Percentiles rank a stretch among this genome's conserved stretches.
Conservation (phyloP, 2,113 vertebrate genomes). For the Periophthalmodon schlosseri region DNA sequence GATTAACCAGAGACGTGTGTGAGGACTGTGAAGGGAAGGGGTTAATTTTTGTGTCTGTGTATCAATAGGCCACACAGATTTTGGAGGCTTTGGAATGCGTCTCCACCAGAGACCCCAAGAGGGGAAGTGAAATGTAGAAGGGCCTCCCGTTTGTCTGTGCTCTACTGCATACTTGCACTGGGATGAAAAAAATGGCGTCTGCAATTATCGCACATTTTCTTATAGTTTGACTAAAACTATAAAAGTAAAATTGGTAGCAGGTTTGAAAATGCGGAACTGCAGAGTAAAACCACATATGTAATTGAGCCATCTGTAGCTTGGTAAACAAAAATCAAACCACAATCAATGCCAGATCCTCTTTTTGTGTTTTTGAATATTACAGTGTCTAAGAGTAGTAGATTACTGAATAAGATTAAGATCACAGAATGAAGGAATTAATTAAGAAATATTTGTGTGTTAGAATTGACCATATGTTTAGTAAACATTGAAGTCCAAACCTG, state of each 20-base stretch:
- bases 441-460: not conserved
- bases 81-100: slow-evolving; percentile 41
- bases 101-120: slow-evolving; percentile 33
- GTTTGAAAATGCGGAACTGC: not conserved
- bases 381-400: too few relatives aligned
- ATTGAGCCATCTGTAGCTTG: not conserved
- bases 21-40: slow-evolving; percentile 26
- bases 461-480: not conserved
- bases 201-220: not conserved
- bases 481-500: not conserved
- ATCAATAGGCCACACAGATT: slow-evolving; percentile 50
- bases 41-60: slow-evolving; percentile 46
- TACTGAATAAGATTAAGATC: too few relatives aligned
- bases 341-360: not conserved
- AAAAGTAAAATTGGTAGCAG: not conserved
- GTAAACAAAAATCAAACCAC: not conserved
- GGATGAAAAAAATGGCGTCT: not conserved
- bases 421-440: too few relatives aligned
- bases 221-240: not conserved
- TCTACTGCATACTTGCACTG: not conserved
- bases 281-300: not conserved
- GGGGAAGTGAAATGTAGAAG: slow-evolving; percentile 17
- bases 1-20: slow-evolving; percentile 31
- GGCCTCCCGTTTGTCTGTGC: slow-evolving; percentile 10
- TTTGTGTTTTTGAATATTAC: too few relatives aligned